These are phyloP conservation scores for Heteromurus nitidus DNA, from an alignment of 2,888 invertebrate genomes.

Conservation along the genomic window DNA sequence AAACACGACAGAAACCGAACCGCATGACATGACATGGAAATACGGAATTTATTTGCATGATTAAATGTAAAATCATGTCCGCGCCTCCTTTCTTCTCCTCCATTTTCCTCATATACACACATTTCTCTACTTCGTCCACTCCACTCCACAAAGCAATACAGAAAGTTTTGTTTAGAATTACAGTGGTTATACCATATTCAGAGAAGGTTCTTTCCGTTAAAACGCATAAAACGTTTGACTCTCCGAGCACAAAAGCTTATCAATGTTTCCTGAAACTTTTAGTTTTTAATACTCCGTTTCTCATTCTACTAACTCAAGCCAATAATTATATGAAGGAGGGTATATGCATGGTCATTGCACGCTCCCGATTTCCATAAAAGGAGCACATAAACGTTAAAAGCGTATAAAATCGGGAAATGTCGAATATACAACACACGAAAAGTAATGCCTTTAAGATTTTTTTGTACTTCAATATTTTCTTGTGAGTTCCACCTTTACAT, in stretches of 20 bases:
- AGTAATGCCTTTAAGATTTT: neutral
- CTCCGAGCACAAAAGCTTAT: constrained; percentile 32
- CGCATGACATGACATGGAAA: constrained; percentile 45
- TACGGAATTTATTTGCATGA: constrained; percentile 38
- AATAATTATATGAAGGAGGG: constrained; percentile 30
- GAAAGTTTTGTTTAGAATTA: too few species aligned
- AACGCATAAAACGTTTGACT: too few species aligned
- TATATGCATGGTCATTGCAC: neutral
- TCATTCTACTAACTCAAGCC: neutral
- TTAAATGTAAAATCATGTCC: constrained; percentile 28
- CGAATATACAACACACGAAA: constrained; percentile 18
- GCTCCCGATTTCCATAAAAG: neutral
- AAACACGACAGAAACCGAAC: constrained; percentile 24
- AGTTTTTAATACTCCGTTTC: constrained; percentile 12
- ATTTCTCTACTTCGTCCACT: too few species aligned
- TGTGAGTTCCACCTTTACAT: too few species aligned
- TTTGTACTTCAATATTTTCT: too few species aligned
- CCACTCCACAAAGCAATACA: too few species aligned
- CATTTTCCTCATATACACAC: too few species aligned
- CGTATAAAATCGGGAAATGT: constrained; percentile 26
- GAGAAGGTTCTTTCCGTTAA: too few species aligned
- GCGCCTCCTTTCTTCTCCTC: too few species aligned
- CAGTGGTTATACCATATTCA: too few species aligned
- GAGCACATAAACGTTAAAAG: neutral
- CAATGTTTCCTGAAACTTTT: constrained; percentile 28